phyloP scores from a whole-genome alignment of 2,888 invertebrate species.

The Ornithoptera alexandrae region DNA sequence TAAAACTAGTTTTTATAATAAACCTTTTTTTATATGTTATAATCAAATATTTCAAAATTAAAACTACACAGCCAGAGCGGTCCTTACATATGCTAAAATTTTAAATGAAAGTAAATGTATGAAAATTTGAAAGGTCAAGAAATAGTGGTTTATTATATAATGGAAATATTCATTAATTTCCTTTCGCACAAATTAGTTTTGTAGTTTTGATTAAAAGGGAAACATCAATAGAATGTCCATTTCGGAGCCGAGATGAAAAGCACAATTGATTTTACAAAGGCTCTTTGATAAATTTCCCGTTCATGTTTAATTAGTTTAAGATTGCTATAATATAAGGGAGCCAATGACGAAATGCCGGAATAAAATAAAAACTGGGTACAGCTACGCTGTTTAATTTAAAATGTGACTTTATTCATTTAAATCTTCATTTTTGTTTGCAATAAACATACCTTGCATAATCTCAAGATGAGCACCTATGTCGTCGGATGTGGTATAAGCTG shows the following conservation, averaged over 20 bases:
- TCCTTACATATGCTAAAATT: background rate
- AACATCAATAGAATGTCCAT: conserved; percentile 21
- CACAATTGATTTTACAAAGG: conserved; percentile 29
- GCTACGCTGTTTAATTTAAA: background rate
- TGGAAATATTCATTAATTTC: conserved; percentile 14
- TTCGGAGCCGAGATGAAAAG: conserved; percentile 25
- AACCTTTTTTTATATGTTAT: no score
- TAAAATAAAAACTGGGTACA: conserved; percentile 27
- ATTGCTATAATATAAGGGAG: conserved; percentile 32
- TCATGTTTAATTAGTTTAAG: conserved; percentile 34
- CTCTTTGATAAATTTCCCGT: conserved; percentile 30
- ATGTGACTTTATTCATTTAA: no score
- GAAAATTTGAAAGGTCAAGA: background rate
- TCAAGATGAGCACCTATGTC: background rate
- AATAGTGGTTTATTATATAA: background rate
- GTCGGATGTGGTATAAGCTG: background rate
- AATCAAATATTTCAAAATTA: no score
- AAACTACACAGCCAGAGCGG: no score
- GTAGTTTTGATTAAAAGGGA: conserved; percentile 26
- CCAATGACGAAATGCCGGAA: conserved; percentile 27
- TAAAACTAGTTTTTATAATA: no score
- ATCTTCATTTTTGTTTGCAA: background rate
- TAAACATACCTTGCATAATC: background rate
- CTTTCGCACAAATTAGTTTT: conserved; percentile 21
- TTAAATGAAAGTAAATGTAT: background rate